Evolutionary conservation across 2,113 vertebrate genomes (phyloP), one percentile per base, ranked within the genome.

Genomic region (Fregata magnificens): DNA sequence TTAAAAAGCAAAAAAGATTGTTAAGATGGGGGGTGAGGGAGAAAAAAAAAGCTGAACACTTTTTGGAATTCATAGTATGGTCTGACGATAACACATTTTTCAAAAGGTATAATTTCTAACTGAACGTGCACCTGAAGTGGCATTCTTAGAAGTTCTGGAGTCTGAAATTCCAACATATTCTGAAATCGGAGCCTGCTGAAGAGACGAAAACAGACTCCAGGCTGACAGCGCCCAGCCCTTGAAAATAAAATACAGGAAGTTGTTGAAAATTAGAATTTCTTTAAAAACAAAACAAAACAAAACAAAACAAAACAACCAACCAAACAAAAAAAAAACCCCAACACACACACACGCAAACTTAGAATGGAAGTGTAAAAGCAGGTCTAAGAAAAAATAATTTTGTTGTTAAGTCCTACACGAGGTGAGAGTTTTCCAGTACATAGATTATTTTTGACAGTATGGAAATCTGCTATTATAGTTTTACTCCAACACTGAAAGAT

Each of bases 131-230:
- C 99, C 99, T 99, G 99, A 56, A 99, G 97, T 10, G 99, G 99
- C 99, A 99, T 99, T 83, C 99, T 98, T 80, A 99, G 97, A 94
- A 99, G 98, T 97, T 99, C 99, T 49, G 99, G 99, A 71, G 99
- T 98, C 97, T 99, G 99, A 96, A 99, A 99, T 94, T 99, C 99
- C 98, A 99, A 94, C 99, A 99, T 99, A 96, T 98, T 99, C 91
- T 98, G 97, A 97, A 99, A 99, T 40, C 99, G 96, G 42, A 99
- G 98, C 89, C 96, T 98, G 92, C 99, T 99, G 97, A 99, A 99
- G 61, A 99, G 98, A 90, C 97, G 99, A 86, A 99, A 99, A 97
- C 99, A 99, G 74, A 99, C 95, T 67, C 99, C 99, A 58, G 99
- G 99, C 91, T 98, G 98, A 98, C 99, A 99, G 84, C 99, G 98